These are phyloP conservation scores for Prionace glauca DNA, from an alignment of 2,797 vertebrate genomes.

Conservation along the genomic window DNA sequence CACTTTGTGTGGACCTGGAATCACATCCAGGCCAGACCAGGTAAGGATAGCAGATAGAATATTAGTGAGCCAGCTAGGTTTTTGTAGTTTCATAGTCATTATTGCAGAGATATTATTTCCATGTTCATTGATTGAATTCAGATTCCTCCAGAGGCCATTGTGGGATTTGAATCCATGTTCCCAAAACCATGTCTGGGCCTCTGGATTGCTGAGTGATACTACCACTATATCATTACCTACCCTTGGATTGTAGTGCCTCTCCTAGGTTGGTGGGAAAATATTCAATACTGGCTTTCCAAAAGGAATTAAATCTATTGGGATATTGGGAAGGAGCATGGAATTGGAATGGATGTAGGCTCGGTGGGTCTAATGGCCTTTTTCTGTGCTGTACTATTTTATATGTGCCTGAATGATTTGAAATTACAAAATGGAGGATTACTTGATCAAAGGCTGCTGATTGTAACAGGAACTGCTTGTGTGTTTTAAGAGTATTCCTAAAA, in stretches of 20 bases:
- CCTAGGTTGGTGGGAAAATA: background rate
- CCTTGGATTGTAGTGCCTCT: background rate
- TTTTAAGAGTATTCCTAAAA: background rate
- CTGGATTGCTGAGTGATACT: too few relatives aligned
- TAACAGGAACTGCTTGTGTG: background rate
- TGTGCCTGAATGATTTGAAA: background rate
- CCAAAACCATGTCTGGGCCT: too few relatives aligned
- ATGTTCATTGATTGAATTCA: too few relatives aligned
- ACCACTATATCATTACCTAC: too few relatives aligned
- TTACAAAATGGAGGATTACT: background rate
- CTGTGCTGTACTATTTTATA: background rate
- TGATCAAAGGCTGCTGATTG: background rate
- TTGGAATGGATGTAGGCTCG: background rate
- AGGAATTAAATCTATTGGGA: background rate
- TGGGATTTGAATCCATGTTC: too few relatives aligned
- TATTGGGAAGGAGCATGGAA: background rate
- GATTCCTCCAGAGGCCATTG: too few relatives aligned
- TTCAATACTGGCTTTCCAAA: background rate
- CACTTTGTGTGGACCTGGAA: too few relatives aligned
- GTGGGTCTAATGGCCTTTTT: background rate
- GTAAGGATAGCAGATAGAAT: too few relatives aligned
- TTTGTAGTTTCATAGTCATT: too few relatives aligned
- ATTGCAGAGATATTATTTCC: too few relatives aligned
- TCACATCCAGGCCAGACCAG: too few relatives aligned
- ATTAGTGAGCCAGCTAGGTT: too few relatives aligned